Evolutionary conservation across 2,797 vertebrate species (phyloP).

Genomic region (Microcaecilia unicolor): DNA sequence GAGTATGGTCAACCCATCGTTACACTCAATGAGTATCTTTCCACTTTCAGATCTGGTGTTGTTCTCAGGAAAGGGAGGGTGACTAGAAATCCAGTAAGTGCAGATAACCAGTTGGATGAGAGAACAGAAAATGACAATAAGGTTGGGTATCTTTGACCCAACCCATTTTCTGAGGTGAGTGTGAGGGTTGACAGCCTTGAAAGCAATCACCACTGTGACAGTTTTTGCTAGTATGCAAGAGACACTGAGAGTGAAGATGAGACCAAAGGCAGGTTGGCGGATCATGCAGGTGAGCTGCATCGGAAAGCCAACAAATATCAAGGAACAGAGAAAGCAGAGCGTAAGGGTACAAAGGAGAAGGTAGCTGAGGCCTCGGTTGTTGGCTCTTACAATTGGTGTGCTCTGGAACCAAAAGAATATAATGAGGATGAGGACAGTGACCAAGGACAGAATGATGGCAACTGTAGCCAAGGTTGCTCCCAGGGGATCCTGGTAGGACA

Average conservation of each 20-base stretch:
- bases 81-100: not conserved
- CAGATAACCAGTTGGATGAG: not conserved
- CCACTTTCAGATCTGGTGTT: not conserved
- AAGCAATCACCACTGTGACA: conserved; percentile 17
- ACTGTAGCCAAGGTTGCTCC: not conserved
- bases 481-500: conserved; percentile 1
- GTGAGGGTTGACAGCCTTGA: conserved; percentile 4
- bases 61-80: conserved; percentile 1
- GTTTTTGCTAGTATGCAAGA: conserved; percentile 22
- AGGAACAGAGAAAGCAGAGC: conserved; percentile 3
- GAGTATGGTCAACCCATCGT: not conserved
- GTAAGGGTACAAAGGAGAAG: conserved; percentile 2
- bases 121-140: not conserved
- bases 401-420: conserved; percentile 1
- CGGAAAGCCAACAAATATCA: conserved; percentile 3
- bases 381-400: conserved; percentile 3
- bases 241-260: conserved; percentile 3
- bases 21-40: conserved; percentile 1
- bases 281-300: not conserved
- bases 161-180: conserved; percentile 4
- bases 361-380: conserved; percentile 6
- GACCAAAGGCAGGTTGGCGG: not conserved
- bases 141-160: not conserved
- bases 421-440: not conserved
- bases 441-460: not conserved